phyloP scores from a whole-genome alignment of 2,113 vertebrate genomes.

The human region GRCh38 chr14:79560001-79560500 shows the following conservation, averaged over 20 bases:
- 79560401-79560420: neutral
- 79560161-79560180: neutral
- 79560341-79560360: neutral
- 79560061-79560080: neutral
- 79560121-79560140: neutral
- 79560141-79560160: neutral
- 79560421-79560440: fast-evolving
- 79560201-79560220: neutral
- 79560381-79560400: neutral
- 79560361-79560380: neutral
- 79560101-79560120: neutral
- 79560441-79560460: neutral
- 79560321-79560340: neutral
- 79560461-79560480: neutral
- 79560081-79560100: neutral
- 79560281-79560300: neutral
- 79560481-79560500: neutral
- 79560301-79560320: neutral
- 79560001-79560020: neutral
- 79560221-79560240: neutral
- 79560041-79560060: neutral
- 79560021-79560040: neutral
- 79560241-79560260: neutral
- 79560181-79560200: neutral
- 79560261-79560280: neutral